Base-by-base conservation (phyloP, 2,888 invertebrate species). In the Ophion costatus region DNA sequence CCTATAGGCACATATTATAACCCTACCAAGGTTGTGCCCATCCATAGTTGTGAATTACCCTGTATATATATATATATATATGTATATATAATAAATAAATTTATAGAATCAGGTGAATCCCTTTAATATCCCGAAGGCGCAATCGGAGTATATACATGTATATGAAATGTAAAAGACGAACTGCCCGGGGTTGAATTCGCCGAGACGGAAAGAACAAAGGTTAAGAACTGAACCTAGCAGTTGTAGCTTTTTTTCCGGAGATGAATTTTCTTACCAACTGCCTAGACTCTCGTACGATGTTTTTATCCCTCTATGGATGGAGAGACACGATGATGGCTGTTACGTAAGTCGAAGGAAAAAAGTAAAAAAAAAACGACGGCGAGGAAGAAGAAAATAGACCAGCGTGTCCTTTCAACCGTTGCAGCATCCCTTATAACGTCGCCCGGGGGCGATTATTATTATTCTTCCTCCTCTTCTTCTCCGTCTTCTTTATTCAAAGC, bases 91-190 rank as follows among this genome's bases (percentile, higher is more conserved):
- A n/a, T 0, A 4, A 5, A 5, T 17, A 17, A 51, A 17, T 51
- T 51, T 11, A 51, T 17, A 51, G 5, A 51, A 51, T 51, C 1
- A 51, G 51, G 51, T 51, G 11, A 4, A 51, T 51, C 11, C 17
- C 51, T 51, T 51, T 51, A 17, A 51, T 76, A n/a, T 7, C 17
- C 5, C 5, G 22, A 14, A 22, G 10, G 22, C 11, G 56, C 33
- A 33, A 64, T 45, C 20, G 22, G 5, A 24, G 5, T 5, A 17
- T 17, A 5, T 10, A 45, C 0, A 66, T 45, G 29, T 5, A 66
- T 22, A 89, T 88, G 88, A 87, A 89, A 89, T 88, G 89, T 88
- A 88, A 88, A 89, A 85, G 84, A 87, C 87, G 90, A 88, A 90
- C 85, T 42, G 57, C 73, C 56, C 38, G 61, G 66, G 80, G 56